Evolutionary conservation across 2,797 vertebrate genomes (phyloP).

Genomic region (Lagodon rhomboides): DNA sequence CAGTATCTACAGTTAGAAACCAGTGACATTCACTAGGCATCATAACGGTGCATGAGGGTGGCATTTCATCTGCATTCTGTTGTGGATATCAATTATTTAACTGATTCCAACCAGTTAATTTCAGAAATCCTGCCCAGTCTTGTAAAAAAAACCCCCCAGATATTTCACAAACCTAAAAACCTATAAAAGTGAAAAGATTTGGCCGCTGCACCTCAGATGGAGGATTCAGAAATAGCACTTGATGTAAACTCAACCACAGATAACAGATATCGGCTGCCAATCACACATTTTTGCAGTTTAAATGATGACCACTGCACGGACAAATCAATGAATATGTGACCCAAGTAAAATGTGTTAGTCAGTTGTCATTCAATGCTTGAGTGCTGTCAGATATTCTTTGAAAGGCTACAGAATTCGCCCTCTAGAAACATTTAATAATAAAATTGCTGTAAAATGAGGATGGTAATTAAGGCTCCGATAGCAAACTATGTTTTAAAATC

Average conservation of each 20-base stretch:
- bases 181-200: neutral
- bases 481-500: neutral
- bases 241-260: neutral
- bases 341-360: no score
- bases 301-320: no score
- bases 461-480: neutral
- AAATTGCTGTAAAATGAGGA: neutral
- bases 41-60: neutral
- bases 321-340: no score
- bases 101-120: constrained; percentile 6
- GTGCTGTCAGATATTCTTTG: neutral
- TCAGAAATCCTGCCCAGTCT: neutral
- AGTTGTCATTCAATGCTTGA: neutral
- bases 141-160: neutral
- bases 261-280: neutral
- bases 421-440: neutral
- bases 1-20: neutral
- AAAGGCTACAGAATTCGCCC: neutral
- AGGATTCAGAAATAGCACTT: neutral
- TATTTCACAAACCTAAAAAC: neutral
- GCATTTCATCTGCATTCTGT: constrained; percentile 5
- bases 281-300: no score
- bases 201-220: neutral
- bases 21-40: constrained; percentile 3
- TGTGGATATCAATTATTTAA: neutral